Evolutionary conservation across 2,113 vertebrate species (phyloP), one percentile per base, ranked within the genome.

Genomic region (Ictidomys tridecemlineatus): DNA sequence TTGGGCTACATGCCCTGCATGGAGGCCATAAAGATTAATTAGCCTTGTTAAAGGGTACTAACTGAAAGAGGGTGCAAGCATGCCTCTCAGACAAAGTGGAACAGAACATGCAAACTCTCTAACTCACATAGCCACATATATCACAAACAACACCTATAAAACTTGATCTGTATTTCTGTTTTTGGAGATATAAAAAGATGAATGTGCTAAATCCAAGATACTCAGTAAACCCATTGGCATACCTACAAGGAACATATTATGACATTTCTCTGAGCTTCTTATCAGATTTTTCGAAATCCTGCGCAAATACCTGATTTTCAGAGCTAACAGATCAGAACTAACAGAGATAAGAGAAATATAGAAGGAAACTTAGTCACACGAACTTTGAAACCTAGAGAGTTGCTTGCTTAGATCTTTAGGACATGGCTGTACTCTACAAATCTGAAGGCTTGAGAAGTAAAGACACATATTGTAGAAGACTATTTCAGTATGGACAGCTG

Each of bases 261-360:
- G 28, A 85, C 16, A 65, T 76, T 80, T 92, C 82, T 82, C 6
- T 73, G 28, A 32, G 28, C 18, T 95, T 37, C 32, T 30, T 69
- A 9, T 2, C 69, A 56, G 16, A 80, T 95, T 91, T 45, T 20
- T 73, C 78, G 67, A 45, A 95, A 77, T 93, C 14, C 18, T 85
- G 61, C 45, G 22, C 56, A 92, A 80, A 93, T 70, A 78, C 28
- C 42, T 79, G 45, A 87, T 56, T 83, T 93, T 96, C 7, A 92
- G 39, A 63, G 20, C 20, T 76, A 63, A 37, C 56, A 85, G 11
- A 91, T 96, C 12, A 92, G 48, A 63, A 8, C 20, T 76, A 63
- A 28, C 39, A 85, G 14, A 84, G 48, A 51, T 89, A 61, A 89
- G 30, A 90, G 0, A 28, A 58, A 1, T 69, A 34, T 45, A 58